Evolutionary conservation across 2,888 invertebrate species (phyloP), one percentile per base, ranked within the genome.

Genomic region (Amphipoea lucens): DNA sequence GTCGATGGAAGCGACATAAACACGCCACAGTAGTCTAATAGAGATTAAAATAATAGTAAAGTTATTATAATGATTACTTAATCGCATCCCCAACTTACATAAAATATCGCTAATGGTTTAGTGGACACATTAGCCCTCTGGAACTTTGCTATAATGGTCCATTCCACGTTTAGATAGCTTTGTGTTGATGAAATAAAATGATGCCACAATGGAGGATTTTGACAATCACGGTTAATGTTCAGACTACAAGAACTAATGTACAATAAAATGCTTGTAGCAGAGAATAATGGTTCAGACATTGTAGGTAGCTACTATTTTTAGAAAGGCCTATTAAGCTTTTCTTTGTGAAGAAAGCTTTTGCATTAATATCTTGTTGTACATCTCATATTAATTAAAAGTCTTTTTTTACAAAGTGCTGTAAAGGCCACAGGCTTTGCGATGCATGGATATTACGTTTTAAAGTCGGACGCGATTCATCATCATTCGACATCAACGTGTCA

Each of bases 131-230:
- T 84, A 84, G 74, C 29, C 29, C n/a, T 7, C 40, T 60, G 69
- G 6, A 51, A 72, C 69, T 69, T 45, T 42, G 40, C n/a, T 69
- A 36, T 78, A 81, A 84, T 82, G 84, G 82, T 12, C 74, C 84
- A 84, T 84, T 84, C 60, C 20, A 48, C 63, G 74, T 48, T 80
- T 72, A 75, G 74, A 84, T 84, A 78, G 81, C 74, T 57, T 70
- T 78, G 81, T 84, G 82, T 78, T 78, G n/a, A 73, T 78, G 63
- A 65, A 84, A 74, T 84, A 69, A 78, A 78, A 82, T 67, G 23
- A 48, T 29, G 60, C 63, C n/a, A 76, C 67, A 76, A 84, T 73
- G 54, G 60, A 63, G 23, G 60, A 48, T 57, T 66, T 70, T 17
- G 29, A 71, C 48, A 42, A 77, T 67, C 77, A 63, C 70, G 12